Conservation (phyloP, 2,797 vertebrate genomes). For the Protonibea diacanthus region DNA sequence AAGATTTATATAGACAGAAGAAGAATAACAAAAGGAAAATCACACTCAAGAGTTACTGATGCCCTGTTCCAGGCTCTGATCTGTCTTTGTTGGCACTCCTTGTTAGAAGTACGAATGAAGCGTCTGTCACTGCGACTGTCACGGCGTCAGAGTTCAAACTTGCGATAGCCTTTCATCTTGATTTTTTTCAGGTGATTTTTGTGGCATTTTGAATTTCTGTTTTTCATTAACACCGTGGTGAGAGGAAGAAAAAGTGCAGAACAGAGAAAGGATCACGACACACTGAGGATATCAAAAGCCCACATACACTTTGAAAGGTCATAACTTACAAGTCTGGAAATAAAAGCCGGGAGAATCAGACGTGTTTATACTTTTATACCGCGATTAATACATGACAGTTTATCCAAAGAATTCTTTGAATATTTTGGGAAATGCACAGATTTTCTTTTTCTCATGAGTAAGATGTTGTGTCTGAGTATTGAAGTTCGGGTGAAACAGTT, state of each 20-base stretch:
- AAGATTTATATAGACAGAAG: slow-evolving; percentile 32
- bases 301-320: slow-evolving; percentile 47
- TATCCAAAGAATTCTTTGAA: slow-evolving; percentile 11
- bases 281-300: slow-evolving; percentile 34
- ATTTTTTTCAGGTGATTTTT: slow-evolving; percentile 37
- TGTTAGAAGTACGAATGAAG: slow-evolving; percentile 38
- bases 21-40: slow-evolving; percentile 54
- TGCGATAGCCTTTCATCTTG: slow-evolving; percentile 49
- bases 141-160: slow-evolving; percentile 24
- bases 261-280: slow-evolving; percentile 16
- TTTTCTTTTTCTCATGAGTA: not conserved
- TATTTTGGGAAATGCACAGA: not conserved
- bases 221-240: slow-evolving; percentile 32
- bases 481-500: not conserved
- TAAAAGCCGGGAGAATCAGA: slow-evolving; percentile 4
- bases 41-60: slow-evolving; percentile 26
- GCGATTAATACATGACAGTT: not conserved
- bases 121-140: slow-evolving; percentile 48
- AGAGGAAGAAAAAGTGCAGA: slow-evolving; percentile 22
- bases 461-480: not conserved
- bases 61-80: slow-evolving; percentile 40
- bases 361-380: slow-evolving; percentile 28
- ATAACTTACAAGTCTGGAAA: slow-evolving; percentile 33
- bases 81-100: slow-evolving; percentile 41
- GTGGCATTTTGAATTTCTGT: slow-evolving; percentile 38